Base-by-base conservation (phyloP, 2,888 invertebrate genomes). In the Micropterix aruncella region DNA sequence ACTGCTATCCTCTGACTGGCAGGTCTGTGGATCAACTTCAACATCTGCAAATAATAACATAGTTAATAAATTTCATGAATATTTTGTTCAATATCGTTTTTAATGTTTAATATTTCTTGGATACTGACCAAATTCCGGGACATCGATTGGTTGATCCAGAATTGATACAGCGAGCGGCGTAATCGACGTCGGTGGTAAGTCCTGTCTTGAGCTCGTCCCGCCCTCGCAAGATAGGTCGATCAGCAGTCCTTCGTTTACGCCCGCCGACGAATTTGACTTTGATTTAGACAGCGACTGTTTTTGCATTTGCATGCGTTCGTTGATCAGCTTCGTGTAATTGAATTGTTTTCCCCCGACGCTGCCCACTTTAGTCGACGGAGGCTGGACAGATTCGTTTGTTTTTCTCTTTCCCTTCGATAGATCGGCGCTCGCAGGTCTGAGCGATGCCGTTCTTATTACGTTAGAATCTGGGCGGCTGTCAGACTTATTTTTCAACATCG, bases 271-370 rank as follows among this genome's bases (percentile, higher is more conserved):
- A 0, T 60, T 56, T 1, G 58, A 53, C 43, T 69, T 58, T 52
- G 46, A 58, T 46, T 1, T 38, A 18, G 46, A 46, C 45, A 47
- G 47, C 46, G 14, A 53, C 45, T 47, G 60, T 45, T 38, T 55
- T 42, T 54, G 48, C 43, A 3, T 44, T 40, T 40, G 40, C 16
- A 53, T 58, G 16, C 66, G 58, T 51, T 91, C 89, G 57, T 91
- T 89, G 45, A 79, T 74, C 17, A 93, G 69, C 57, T 89, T 90
- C 53, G 81, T 82, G 57, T 93, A 91, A 55, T 82, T 79, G 57
- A 87, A 90, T 57, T 89, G 87, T 54, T 84, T 80, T 57, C 61
- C 68, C 47, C 64, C 64, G 1, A 59, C 55, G 55, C 63, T 65
- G 9, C 63, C 64, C 1, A 58, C 61, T 41, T 68, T 61, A 1